Evolutionary conservation across 2,113 vertebrate species (phyloP).

Genomic region (Anolis sagrei): DNA sequence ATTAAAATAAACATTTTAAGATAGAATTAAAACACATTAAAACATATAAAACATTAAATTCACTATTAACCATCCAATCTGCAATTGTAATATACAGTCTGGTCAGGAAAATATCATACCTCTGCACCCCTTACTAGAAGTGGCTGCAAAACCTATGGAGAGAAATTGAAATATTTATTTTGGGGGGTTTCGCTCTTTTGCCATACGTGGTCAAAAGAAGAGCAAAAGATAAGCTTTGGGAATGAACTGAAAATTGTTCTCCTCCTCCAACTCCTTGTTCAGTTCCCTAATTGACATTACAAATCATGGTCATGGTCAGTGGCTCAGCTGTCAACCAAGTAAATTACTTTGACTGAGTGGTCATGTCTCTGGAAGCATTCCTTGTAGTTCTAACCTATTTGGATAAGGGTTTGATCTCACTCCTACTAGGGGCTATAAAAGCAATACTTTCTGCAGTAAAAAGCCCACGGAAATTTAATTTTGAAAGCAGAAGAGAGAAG

Average conservation of each 20-base stretch:
- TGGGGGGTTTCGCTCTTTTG: too few relatives aligned
- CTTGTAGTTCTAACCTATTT: conserved; percentile 5
- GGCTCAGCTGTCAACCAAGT: neutral
- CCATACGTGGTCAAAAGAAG: too few relatives aligned
- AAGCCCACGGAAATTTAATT: conserved; percentile 32
- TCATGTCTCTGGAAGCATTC: neutral
- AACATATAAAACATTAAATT: too few relatives aligned
- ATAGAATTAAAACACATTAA: too few relatives aligned
- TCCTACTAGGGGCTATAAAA: conserved; percentile 20
- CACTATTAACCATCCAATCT: too few relatives aligned
- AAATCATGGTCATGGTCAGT: neutral
- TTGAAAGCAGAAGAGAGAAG: conserved; percentile 14
- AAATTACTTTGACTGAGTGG: conserved; percentile 7
- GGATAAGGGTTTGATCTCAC: neutral
- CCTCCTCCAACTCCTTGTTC: too few relatives aligned
- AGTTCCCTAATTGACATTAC: neutral
- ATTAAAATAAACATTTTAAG: too few relatives aligned
- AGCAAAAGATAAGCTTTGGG: neutral
- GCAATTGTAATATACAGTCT: too few relatives aligned
- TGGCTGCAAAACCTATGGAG: too few relatives aligned
- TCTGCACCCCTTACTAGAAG: neutral
- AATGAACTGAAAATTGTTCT: neutral
- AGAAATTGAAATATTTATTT: too few relatives aligned
- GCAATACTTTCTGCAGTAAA: conserved; percentile 5
- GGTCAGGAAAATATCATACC: neutral